Conservation (phyloP, 1,140 invertebrate species). For the Drosophila yakuba region DNA sequence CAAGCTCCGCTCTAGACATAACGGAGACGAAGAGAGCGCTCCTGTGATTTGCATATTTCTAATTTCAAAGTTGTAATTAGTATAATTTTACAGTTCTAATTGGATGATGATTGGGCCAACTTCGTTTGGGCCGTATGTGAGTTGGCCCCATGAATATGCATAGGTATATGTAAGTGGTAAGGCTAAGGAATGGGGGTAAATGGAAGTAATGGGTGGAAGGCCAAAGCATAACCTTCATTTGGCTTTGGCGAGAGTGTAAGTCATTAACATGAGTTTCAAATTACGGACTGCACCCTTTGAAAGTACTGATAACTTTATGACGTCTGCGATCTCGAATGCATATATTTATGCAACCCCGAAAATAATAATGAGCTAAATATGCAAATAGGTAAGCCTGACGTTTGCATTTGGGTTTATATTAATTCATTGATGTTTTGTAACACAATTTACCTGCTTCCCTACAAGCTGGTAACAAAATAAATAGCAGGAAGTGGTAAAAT, state of each 20-base stretch:
- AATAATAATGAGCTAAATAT: background rate
- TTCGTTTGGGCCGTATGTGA: slow-evolving; percentile 65
- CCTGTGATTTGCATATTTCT: slow-evolving; percentile 76
- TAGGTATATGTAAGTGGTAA: slow-evolving; percentile 11
- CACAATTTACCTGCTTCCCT: no score
- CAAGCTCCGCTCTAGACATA: slow-evolving; percentile 58
- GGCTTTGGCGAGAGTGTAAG: slow-evolving; percentile 56
- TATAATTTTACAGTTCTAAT: slow-evolving; percentile 82
- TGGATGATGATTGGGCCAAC: slow-evolving; percentile 79
- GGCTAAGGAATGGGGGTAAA: background rate
- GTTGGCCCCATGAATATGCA: slow-evolving; percentile 60
- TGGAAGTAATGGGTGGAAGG: slow-evolving; percentile 23
- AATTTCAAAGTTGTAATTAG: slow-evolving; percentile 84
- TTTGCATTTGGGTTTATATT: no score
- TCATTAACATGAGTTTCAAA: slow-evolving; percentile 66
- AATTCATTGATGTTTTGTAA: no score
- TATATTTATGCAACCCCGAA: background rate
- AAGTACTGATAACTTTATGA: background rate
- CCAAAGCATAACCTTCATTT: slow-evolving; percentile 65
- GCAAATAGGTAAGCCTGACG: background rate
- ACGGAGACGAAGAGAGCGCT: slow-evolving; percentile 10
- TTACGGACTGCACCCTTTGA: slow-evolving; percentile 40
- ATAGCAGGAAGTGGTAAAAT: slow-evolving; percentile 16
- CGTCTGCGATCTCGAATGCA: background rate
- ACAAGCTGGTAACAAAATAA: background rate